These are phyloP conservation scores for Adela reaumurella DNA, from an alignment of 2,888 invertebrate species.

Conservation along the genomic window DNA sequence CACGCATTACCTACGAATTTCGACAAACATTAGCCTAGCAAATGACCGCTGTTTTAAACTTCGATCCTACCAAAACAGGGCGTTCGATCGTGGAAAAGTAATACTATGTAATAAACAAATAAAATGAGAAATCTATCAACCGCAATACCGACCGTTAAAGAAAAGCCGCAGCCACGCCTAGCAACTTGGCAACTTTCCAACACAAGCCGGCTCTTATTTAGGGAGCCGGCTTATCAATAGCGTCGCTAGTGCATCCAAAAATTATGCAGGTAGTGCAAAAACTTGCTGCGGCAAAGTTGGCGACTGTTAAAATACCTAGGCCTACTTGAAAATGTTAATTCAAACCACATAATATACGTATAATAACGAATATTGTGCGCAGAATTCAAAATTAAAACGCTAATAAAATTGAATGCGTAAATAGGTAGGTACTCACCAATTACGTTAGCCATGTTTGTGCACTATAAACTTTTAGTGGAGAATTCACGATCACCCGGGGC, in stretches of 20 bases:
- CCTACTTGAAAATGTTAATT: no score
- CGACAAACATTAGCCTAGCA: no score
- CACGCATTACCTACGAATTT: not conserved
- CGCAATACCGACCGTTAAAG: no score
- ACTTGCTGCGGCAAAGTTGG: no score
- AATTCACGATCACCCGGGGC: constrained; percentile 15
- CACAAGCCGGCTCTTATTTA: not conserved
- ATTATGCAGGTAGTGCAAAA: constrained; percentile 3
- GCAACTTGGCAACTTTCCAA: not conserved
- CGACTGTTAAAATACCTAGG: no score
- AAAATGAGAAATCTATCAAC: no score
- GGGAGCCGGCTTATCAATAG: not conserved
- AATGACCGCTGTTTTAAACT: no score
- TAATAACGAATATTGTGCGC: no score
- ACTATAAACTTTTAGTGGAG: constrained; percentile 18
- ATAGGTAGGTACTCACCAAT: constrained; percentile 30
- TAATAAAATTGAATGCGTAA: not conserved
- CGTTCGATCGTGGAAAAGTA: no score
- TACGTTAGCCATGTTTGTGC: constrained; percentile 36
- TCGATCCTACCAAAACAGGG: no score
- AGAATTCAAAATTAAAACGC: constrained; percentile 2
- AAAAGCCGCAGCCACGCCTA: not conserved
- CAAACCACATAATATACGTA: no score
- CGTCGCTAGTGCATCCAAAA: constrained; percentile 5
- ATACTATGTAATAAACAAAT: no score